Evolutionary conservation across 1,140 invertebrate species (phyloP).

Genomic region (Pygmarrhopalites habei): DNA sequence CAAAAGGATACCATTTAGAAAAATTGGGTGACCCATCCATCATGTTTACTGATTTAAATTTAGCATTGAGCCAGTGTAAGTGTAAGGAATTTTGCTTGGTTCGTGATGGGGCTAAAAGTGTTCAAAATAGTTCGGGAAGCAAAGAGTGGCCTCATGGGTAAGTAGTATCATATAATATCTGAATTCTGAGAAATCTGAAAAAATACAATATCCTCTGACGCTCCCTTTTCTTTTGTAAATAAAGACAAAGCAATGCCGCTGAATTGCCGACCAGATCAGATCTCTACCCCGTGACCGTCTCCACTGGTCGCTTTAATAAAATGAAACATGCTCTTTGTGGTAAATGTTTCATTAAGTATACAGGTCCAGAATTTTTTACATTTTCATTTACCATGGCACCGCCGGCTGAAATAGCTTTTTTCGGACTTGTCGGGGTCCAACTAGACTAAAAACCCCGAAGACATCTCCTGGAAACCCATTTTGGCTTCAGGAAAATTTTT

Average conservation of each 20-base stretch:
- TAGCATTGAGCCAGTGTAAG: slow-evolving; percentile 21
- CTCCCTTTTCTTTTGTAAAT: background rate
- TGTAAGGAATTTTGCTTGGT: slow-evolving; percentile 39
- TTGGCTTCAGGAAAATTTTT: no score
- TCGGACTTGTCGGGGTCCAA: no score
- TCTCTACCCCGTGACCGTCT: slow-evolving; percentile 32
- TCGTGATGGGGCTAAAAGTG: slow-evolving; percentile 37
- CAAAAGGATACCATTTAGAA: slow-evolving; percentile 33
- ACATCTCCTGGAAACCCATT: no score
- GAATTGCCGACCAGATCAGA: slow-evolving; percentile 17
- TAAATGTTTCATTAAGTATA: no score
- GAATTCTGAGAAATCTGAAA: no score
- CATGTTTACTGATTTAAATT: slow-evolving; percentile 22
- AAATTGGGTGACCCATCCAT: slow-evolving; percentile 29
- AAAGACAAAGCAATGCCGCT: background rate
- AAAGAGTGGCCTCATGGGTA: background rate
- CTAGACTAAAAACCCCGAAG: no score
- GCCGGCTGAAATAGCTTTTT: no score
- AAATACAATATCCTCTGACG: no score
- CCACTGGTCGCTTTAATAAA: slow-evolving; percentile 35
- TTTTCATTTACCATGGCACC: no score
- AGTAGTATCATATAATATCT: background rate
- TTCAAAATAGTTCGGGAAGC: slow-evolving; percentile 21
- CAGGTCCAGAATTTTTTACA: no score
- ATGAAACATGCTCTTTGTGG: slow-evolving; percentile 33